phyloP scores from a whole-genome alignment of 2,797 vertebrate genomes.

The Lophotriccus pileatus region DNA sequence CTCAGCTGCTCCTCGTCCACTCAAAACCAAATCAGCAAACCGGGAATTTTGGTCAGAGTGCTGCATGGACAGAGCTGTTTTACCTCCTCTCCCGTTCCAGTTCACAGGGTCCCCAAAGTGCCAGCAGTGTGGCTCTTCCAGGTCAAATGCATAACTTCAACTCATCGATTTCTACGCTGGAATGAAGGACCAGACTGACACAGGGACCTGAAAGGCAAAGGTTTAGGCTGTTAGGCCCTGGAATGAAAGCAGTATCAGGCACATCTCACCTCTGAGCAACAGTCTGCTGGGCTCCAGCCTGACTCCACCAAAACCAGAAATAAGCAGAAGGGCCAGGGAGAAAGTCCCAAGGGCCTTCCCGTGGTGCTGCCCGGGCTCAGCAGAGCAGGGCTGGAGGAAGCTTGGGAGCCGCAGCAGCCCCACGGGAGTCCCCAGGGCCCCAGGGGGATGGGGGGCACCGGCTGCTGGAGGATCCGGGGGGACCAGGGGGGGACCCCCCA shows the following conservation, averaged over 20 bases:
- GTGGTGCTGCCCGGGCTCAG: neutral
- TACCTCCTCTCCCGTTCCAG: slow-evolving; percentile 43
- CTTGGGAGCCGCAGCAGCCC: neutral
- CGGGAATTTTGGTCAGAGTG: neutral
- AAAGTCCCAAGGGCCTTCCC: neutral
- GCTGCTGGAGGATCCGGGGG: neutral
- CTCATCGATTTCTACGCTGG: neutral
- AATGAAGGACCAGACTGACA: neutral
- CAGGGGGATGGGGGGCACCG: rapidly evolving
- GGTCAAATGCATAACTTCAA: neutral
- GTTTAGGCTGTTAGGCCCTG: neutral
- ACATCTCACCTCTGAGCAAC: neutral
- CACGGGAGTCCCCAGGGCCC: neutral
- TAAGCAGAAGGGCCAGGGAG: neutral
- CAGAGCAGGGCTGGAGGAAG: neutral
- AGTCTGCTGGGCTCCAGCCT: rapidly evolving
- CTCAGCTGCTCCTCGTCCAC: neutral
- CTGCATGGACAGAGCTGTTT: neutral
- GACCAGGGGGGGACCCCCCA: neutral
- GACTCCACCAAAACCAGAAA: neutral
- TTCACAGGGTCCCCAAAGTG: neutral
- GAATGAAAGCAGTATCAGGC: rapidly evolving
- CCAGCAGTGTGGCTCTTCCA: neutral
- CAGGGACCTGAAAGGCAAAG: neutral
- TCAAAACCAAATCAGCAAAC: neutral